phyloP scores from a whole-genome alignment of 2,888 invertebrate species.

The Patella caerulea region DNA sequence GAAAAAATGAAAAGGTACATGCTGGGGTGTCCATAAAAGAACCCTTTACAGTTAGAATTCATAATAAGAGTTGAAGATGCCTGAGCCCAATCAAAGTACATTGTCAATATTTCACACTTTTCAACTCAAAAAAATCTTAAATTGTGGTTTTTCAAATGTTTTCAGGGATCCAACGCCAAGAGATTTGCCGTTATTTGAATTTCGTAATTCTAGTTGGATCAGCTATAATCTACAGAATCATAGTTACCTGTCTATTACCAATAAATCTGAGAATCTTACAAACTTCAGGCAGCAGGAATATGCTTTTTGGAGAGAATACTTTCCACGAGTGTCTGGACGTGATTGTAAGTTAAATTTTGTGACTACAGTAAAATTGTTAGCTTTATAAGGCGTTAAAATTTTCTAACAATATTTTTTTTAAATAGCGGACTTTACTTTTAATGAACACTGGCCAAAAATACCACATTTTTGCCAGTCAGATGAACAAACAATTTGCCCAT shows the following conservation, averaged over 20 bases:
- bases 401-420: too few relatives aligned
- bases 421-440: too few relatives aligned
- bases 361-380: not conserved
- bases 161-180: constrained; percentile 67
- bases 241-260: constrained; percentile 65
- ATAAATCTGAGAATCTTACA: constrained; percentile 55
- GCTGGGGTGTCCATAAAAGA: too few relatives aligned
- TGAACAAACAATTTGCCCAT: too few relatives aligned
- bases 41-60: too few relatives aligned
- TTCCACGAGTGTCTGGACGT: constrained; percentile 58
- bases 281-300: constrained; percentile 67
- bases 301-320: constrained; percentile 69
- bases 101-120: too few relatives aligned
- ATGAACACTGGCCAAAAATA: too few relatives aligned
- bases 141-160: constrained; percentile 14
- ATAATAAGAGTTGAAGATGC: too few relatives aligned
- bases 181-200: constrained; percentile 39
- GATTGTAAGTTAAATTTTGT: constrained; percentile 53
- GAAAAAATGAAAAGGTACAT: too few relatives aligned
- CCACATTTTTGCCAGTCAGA: not conserved
- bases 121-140: too few relatives aligned
- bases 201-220: constrained; percentile 65
- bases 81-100: too few relatives aligned
- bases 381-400: not conserved
- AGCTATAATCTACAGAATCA: constrained; percentile 67